Percentiles rank a stretch among this genome's conserved stretches.
Conservation (phyloP, 2,797 vertebrate species). For the Brachyrhaphis roseni region DNA sequence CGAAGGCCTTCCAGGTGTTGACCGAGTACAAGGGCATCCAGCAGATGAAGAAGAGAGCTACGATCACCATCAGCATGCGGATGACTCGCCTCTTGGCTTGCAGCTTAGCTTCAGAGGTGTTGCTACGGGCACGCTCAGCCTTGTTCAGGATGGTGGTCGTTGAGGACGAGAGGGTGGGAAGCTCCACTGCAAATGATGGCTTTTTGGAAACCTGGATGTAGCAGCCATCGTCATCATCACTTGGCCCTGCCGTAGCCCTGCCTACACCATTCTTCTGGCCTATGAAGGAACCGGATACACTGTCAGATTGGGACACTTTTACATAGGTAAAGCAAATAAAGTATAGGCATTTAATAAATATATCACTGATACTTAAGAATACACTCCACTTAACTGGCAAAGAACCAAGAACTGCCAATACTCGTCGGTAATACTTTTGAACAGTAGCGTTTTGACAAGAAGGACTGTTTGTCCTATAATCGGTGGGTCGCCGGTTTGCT, state of each 20-base stretch:
- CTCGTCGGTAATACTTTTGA: not conserved
- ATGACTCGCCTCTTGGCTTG: slow-evolving; percentile 91
- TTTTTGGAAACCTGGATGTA: slow-evolving; percentile 88
- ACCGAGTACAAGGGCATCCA: slow-evolving; percentile 92
- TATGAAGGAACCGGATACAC: slow-evolving; percentile 43
- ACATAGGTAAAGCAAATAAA: not conserved
- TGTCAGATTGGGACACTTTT: not conserved
- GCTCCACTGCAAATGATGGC: slow-evolving; percentile 77
- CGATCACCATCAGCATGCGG: slow-evolving; percentile 94
- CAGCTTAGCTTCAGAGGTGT: slow-evolving; percentile 87
- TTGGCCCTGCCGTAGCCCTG: not conserved
- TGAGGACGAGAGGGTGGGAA: slow-evolving; percentile 78
- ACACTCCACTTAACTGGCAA: not conserved
- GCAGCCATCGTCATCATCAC: slow-evolving; percentile 88
- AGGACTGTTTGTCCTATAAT: not conserved
- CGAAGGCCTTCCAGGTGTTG: slow-evolving; percentile 94
- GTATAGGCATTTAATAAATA: not conserved
- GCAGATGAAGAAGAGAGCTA: slow-evolving; percentile 92
- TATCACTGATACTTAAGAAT: not conserved
- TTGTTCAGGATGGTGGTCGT: slow-evolving; percentile 31
- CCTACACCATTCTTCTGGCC: slow-evolving; percentile 71
- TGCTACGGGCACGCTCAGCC: slow-evolving; percentile 78
- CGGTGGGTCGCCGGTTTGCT: too few relatives aligned
- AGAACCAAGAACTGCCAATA: not conserved
- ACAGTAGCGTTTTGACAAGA: not conserved